phyloP scores from a whole-genome alignment of 2,888 invertebrate species.

The Apodemia mormo region DNA sequence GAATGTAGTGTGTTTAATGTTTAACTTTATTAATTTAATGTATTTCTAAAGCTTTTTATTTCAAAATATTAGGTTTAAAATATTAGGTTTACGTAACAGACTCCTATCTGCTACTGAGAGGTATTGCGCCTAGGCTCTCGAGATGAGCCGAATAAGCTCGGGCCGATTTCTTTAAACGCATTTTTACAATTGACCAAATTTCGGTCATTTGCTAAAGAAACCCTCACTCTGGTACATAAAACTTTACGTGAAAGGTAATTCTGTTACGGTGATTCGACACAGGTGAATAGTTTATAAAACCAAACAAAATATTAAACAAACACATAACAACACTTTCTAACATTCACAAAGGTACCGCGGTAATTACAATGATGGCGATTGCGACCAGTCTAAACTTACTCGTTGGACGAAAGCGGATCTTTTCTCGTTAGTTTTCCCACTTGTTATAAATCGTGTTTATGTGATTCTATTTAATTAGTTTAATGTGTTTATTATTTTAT shows the following conservation, averaged over 20 bases:
- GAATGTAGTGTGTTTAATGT: too few species aligned
- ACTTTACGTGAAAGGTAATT: not conserved
- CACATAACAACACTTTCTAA: constrained; percentile 36
- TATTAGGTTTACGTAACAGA: too few species aligned
- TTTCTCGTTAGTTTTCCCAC: constrained; percentile 25
- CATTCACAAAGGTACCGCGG: constrained; percentile 28
- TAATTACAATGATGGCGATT: constrained; percentile 25
- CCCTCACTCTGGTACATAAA: not conserved
- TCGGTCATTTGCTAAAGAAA: not conserved
- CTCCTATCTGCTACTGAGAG: too few species aligned
- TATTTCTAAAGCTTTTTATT: too few species aligned
- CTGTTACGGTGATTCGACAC: not conserved
- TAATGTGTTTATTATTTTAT: constrained; percentile 9
- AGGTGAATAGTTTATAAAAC: constrained; percentile 7
- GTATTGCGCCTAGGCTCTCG: too few species aligned
- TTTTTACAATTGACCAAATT: too few species aligned
- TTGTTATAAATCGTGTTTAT: constrained; percentile 2
- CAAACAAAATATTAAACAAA: constrained; percentile 11
- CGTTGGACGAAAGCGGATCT: constrained; percentile 27
- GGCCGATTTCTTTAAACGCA: too few species aligned
- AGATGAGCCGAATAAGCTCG: too few species aligned
- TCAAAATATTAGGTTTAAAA: too few species aligned
- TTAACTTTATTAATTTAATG: too few species aligned
- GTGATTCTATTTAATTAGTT: constrained; percentile 6
- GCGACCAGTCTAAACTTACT: constrained; percentile 1